phyloP scores from a whole-genome alignment of 2,113 vertebrate species.

The Rutilus rutilus region DNA sequence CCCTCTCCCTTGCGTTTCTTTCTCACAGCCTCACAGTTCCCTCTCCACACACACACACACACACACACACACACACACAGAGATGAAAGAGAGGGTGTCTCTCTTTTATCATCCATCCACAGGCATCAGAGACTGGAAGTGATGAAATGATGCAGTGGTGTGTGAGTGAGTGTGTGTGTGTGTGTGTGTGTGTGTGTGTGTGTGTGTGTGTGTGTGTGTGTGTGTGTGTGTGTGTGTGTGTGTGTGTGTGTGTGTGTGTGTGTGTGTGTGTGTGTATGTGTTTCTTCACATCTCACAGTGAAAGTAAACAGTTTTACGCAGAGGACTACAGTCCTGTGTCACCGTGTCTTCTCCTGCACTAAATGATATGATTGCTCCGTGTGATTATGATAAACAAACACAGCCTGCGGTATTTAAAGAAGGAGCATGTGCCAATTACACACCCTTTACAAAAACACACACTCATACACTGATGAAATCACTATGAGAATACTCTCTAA shows the following conservation, averaged over 20 bases:
- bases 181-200: conserved; percentile 28
- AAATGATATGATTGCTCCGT: conserved; percentile 16
- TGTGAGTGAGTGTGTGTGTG: conserved; percentile 19
- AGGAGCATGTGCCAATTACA: not conserved
- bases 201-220: conserved; percentile 39
- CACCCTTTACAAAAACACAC: conserved; percentile 13
- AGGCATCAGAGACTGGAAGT: conserved; percentile 56
- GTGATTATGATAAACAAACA: conserved; percentile 35
- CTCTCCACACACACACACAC: conserved; percentile 15
- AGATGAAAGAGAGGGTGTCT: conserved; percentile 57
- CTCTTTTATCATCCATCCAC: conserved; percentile 62
- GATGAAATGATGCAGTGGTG: conserved; percentile 53
- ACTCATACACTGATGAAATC: not conserved
- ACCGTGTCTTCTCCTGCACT: not conserved
- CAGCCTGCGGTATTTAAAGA: not conserved
- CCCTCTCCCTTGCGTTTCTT: conserved; percentile 24
- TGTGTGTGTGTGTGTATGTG: conserved; percentile 11
- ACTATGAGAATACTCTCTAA: not conserved
- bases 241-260: conserved; percentile 31
- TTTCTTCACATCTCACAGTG: conserved; percentile 11
- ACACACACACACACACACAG: conserved; percentile 39
- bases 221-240: conserved; percentile 20
- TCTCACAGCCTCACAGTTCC: not conserved
- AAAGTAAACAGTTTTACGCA: conserved; percentile 40
- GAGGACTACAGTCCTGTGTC: conserved; percentile 11